Conservation (phyloP, 2,113 vertebrate species). For the Aleadryas rufinucha region DNA sequence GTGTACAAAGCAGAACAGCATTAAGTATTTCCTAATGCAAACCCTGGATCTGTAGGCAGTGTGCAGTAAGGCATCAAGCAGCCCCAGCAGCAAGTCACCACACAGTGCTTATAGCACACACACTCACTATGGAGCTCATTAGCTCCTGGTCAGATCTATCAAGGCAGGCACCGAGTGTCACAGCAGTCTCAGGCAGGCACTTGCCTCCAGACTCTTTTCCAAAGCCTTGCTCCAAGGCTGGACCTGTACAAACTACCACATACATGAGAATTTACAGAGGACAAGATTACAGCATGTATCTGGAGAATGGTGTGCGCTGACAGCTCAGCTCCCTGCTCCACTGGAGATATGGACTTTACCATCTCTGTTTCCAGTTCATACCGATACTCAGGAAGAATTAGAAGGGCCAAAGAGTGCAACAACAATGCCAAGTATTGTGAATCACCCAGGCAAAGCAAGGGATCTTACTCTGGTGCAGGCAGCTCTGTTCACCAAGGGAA, state of each 20-base stretch:
- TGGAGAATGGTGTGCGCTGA: accelerated
- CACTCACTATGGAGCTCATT: accelerated
- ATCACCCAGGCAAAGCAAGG: not conserved
- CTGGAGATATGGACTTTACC: not conserved
- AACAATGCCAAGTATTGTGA: not conserved
- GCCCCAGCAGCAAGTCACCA: not conserved
- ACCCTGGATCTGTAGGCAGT: not conserved
- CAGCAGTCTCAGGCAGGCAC: not conserved
- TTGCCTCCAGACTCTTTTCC: not conserved
- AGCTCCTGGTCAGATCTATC: not conserved
- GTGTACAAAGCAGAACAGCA: not conserved
- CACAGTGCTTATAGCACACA: not conserved
- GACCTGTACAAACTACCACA: accelerated
- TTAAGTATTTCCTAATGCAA: not conserved
- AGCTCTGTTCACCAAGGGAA: not conserved
- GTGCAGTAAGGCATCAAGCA: not conserved
- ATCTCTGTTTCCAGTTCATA: not conserved
- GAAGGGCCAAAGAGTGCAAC: not conserved
- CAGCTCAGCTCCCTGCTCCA: not conserved
- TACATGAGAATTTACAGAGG: not conserved
- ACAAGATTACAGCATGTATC: not conserved
- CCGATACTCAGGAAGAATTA: not conserved
- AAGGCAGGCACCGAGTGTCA: not conserved
- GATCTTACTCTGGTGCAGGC: not conserved
- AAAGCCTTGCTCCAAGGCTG: not conserved